A percentile compares a stretch with the other conserved stretches of the same genome.
These are phyloP conservation scores for Nerophis ophidion DNA, from an alignment of 2,113 vertebrate species.

Conservation along the genomic window DNA sequence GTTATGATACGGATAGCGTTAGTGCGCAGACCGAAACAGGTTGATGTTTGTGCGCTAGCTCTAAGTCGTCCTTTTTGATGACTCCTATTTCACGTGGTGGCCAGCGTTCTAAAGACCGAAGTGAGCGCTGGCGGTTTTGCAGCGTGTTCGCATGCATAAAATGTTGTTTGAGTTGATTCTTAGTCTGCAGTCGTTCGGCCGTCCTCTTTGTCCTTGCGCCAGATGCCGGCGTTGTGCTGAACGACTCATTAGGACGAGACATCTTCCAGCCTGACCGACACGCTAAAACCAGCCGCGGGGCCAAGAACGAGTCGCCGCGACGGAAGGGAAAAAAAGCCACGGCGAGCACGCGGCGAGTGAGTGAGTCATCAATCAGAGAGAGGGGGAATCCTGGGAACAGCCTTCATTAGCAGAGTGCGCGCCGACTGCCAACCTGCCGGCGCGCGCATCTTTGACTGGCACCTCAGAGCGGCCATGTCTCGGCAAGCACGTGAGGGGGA, in stretches of 20 bases:
- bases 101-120: too few relatives aligned
- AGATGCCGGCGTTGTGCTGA: slow-evolving; percentile 45
- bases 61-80: too few relatives aligned
- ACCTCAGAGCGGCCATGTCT: slow-evolving; percentile 24
- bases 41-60: too few relatives aligned
- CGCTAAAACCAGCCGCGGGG: neutral
- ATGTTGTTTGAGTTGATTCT: slow-evolving; percentile 28
- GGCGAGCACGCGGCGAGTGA: slow-evolving; percentile 35
- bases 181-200: slow-evolving; percentile 29
- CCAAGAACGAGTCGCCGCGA: neutral
- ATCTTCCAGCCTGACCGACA: slow-evolving; percentile 3
- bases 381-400: slow-evolving; percentile 57
- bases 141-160: neutral
- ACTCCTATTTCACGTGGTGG: too few relatives aligned
- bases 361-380: slow-evolving; percentile 57
- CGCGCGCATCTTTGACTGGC: slow-evolving; percentile 8
- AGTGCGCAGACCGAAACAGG: too few relatives aligned
- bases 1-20: too few relatives aligned
- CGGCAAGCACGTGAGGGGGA: neutral
- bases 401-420: slow-evolving; percentile 49
- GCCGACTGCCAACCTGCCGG: slow-evolving; percentile 6
- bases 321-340: slow-evolving; percentile 13
- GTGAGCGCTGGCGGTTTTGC: too few relatives aligned
- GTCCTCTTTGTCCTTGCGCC: slow-evolving; percentile 61
- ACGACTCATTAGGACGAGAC: slow-evolving; percentile 34